Conservation (phyloP, 2,888 invertebrate species). For the Drosophila siamana region DNA sequence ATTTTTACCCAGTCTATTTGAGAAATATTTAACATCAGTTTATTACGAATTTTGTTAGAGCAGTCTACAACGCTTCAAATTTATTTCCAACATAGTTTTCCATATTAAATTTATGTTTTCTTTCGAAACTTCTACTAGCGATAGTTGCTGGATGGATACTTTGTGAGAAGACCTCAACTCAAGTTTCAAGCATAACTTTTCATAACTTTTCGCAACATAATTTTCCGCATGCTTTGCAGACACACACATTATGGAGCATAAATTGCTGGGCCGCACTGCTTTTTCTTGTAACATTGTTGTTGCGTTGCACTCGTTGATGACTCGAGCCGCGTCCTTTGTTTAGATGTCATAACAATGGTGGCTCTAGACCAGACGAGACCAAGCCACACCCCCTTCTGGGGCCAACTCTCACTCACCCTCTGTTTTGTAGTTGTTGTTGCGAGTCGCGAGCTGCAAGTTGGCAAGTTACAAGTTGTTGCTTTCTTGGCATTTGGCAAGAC, state of each 20-base stretch:
- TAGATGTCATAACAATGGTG: constrained; percentile 37
- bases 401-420: constrained; percentile 3
- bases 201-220: constrained; percentile 3
- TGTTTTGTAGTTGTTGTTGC: neutral
- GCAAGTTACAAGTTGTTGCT: constrained; percentile 27
- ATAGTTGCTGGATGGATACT: neutral
- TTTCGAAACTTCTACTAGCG: neutral
- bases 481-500: constrained; percentile 33
- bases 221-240: constrained; percentile 2
- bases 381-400: neutral
- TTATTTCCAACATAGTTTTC: neutral
- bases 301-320: constrained; percentile 23
- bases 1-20: no score
- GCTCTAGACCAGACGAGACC: constrained; percentile 3
- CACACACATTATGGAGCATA: constrained; percentile 5
- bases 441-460: neutral
- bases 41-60: no score
- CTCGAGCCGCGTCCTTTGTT: constrained; percentile 19
- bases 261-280: neutral
- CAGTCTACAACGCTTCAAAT: neutral
- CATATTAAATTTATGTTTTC: neutral
- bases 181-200: no score
- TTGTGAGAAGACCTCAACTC: neutral
- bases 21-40: no score
- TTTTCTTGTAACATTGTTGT: constrained; percentile 7